These are phyloP conservation scores for Mus pahari DNA, from an alignment of 2,113 vertebrate genomes.

Conservation along the genomic window DNA sequence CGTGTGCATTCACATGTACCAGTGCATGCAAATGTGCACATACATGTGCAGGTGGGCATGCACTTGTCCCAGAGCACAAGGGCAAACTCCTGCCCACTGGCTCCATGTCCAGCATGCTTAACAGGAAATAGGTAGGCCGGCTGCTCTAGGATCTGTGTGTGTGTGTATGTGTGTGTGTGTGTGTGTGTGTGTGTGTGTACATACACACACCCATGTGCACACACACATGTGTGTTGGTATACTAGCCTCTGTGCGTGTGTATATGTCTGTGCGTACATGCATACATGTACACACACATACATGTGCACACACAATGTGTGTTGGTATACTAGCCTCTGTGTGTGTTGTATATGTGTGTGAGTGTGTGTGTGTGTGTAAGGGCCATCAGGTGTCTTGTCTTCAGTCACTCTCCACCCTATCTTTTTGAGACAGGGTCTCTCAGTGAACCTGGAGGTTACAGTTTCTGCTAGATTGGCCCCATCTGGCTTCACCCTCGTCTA, in stretches of 20 bases:
- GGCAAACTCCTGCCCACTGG: too few relatives aligned
- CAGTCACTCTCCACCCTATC: background rate
- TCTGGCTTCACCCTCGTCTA: background rate
- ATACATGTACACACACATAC: too few relatives aligned
- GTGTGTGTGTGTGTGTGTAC: background rate
- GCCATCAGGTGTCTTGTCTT: background rate
- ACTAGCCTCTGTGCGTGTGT: too few relatives aligned
- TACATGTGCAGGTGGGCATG: background rate
- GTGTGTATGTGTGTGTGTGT: background rate
- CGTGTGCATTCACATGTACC: too few relatives aligned
- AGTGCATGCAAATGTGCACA: background rate
- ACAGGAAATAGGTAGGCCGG: fast-evolving
- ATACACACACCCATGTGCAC: too few relatives aligned
- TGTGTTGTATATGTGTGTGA: background rate
- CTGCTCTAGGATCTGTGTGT: background rate
- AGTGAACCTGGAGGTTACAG: background rate
- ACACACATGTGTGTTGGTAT: background rate
- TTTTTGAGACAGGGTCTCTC: background rate
- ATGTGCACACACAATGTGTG: too few relatives aligned
- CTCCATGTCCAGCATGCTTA: background rate
- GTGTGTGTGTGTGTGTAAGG: too few relatives aligned
- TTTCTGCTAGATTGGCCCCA: background rate
- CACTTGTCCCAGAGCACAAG: fast-evolving
- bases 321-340: background rate
- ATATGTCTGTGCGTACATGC: too few relatives aligned